phyloP scores from a whole-genome alignment of 2,888 invertebrate species.

The Caenorhabditis plicata region DNA sequence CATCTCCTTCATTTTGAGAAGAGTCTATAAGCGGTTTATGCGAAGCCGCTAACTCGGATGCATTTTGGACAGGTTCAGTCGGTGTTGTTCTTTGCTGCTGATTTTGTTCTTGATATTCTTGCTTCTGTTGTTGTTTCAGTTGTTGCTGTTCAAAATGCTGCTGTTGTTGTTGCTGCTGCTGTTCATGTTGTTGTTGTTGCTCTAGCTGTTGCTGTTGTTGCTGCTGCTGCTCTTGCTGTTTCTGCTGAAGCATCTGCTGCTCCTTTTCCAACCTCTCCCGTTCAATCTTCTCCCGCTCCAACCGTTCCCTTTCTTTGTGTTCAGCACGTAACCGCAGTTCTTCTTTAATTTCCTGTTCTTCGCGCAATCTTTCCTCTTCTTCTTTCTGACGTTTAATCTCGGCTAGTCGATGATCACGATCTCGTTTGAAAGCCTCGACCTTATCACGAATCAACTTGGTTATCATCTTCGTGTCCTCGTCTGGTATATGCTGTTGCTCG shows the following conservation, averaged over 20 bases:
- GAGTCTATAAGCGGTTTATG: too few relatives aligned
- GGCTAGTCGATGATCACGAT: constrained; percentile 57
- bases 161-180: constrained; percentile 5
- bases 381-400: constrained; percentile 58
- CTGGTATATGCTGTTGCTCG: constrained; percentile 74
- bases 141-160: constrained; percentile 1
- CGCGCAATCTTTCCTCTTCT: constrained; percentile 54
- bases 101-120: too few relatives aligned
- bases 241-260: constrained; percentile 18
- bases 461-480: constrained; percentile 89
- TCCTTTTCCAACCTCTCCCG: too few relatives aligned
- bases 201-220: background rate
- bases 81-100: too few relatives aligned
- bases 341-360: constrained; percentile 59
- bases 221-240: constrained; percentile 10
- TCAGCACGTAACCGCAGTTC: constrained; percentile 50
- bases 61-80: too few relatives aligned
- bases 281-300: constrained; percentile 60
- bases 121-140: too few relatives aligned
- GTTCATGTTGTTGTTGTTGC: constrained; percentile 2
- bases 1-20: too few relatives aligned
- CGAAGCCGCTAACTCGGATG: too few relatives aligned
- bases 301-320: constrained; percentile 37
- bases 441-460: constrained; percentile 87
- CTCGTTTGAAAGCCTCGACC: constrained; percentile 69